phyloP scores from a whole-genome alignment of 37 sponge, comb jelly and placozoan species.

The Lycopodina hypogea region DNA sequence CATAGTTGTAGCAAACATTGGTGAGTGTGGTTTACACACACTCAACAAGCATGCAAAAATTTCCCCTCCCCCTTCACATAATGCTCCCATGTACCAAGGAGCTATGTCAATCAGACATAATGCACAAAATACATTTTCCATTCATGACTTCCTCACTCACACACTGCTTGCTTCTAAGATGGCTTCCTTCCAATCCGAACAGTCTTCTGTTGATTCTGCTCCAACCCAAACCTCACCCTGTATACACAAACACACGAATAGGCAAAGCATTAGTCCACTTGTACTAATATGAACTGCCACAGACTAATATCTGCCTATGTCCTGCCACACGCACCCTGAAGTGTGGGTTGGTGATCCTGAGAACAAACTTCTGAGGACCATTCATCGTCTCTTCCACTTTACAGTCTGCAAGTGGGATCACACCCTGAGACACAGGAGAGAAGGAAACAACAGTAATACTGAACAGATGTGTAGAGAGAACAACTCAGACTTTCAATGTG shows the following conservation, averaged over 20 bases:
- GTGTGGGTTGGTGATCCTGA: constrained; percentile 65
- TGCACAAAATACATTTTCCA: too few relatives aligned
- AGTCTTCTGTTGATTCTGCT: constrained; percentile 68
- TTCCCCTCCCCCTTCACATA: too few relatives aligned
- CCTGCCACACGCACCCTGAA: constrained; percentile 82
- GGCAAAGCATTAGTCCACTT: too few relatives aligned
- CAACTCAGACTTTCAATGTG: too few relatives aligned
- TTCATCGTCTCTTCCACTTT: constrained; percentile 59
- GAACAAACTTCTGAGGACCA: constrained; percentile 75
- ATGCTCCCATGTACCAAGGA: too few relatives aligned
- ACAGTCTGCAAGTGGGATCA: constrained; percentile 91
- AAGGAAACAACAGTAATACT: background rate
- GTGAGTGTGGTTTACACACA: too few relatives aligned
- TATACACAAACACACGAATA: background rate
- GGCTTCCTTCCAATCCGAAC: constrained; percentile 65
- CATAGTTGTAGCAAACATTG: too few relatives aligned
- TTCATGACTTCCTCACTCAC: constrained; percentile 57
- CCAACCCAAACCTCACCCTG: constrained; percentile 87
- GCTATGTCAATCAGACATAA: too few relatives aligned
- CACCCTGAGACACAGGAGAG: constrained; percentile 65
- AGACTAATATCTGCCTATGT: too few relatives aligned
- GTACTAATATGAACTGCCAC: too few relatives aligned
- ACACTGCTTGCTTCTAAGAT: constrained; percentile 82
- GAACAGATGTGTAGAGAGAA: too few relatives aligned
- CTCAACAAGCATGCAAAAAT: too few relatives aligned